A percentile compares a stretch with the other conserved stretches of the same genome.
phyloP scores from a whole-genome alignment of 2,113 vertebrate species.

The Urocolius indicus region DNA sequence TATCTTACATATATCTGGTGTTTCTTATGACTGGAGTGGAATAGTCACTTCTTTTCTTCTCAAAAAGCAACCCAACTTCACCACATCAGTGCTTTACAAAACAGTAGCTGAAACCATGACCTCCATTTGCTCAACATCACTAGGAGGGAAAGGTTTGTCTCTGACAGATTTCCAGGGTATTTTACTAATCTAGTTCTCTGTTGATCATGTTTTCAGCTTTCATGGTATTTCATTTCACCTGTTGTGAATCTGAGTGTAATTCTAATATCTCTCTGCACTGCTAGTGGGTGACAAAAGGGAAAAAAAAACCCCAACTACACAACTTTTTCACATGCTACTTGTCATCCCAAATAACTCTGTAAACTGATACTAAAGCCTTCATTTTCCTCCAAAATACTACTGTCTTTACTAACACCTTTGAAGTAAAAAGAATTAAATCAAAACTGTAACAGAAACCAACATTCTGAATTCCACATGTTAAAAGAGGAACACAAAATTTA shows the following conservation, averaged over 20 bases:
- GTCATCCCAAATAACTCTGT: not conserved
- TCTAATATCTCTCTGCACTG: not conserved
- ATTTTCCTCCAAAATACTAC: not conserved
- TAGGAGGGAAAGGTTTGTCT: not conserved
- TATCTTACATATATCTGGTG: not conserved
- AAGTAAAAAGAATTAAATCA: not conserved
- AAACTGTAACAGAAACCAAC: not conserved
- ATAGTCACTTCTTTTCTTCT: not conserved
- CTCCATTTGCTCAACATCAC: not conserved
- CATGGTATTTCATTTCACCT: not conserved
- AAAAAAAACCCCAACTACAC: accelerated
- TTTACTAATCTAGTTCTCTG: not conserved
- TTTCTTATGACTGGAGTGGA: not conserved
- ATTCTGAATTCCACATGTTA: not conserved
- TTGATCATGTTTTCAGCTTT: not conserved
- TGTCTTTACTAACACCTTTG: not conserved
- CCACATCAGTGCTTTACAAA: not conserved
- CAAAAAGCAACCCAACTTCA: not conserved
- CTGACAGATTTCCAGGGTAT: not conserved
- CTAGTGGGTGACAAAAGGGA: no score
- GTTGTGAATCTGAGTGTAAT: not conserved
- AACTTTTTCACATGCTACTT: not conserved
- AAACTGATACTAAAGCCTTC: not conserved
- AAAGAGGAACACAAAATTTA: not conserved
- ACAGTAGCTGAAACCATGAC: not conserved